Base-by-base conservation (phyloP, 2,797 vertebrate genomes). In the Poeciliopsis paucimaculata region DNA sequence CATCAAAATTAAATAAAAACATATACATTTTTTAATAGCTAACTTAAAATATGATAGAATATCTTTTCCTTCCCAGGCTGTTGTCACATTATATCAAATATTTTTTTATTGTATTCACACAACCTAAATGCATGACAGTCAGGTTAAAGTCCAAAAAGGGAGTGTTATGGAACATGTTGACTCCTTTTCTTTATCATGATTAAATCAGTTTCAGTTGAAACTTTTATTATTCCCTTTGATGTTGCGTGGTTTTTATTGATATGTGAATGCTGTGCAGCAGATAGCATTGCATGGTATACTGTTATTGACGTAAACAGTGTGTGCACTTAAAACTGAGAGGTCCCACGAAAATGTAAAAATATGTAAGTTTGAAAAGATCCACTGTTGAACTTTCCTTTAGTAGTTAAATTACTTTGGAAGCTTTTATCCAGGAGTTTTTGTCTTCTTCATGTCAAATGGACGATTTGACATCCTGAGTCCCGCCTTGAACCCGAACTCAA, bases 101-200 rank as follows among this genome's bases (percentile, higher is more conserved):
- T 76, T 12, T 71, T 43, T 26, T 41, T 62, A 47, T 7, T 7
- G 12, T 43, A 11, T 13, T 62, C 64, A 76, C 72, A 49, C 26
- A 75, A 20, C 47, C 36, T 20, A n/a, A 34, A 51, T 66, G 46
- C 79, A 26, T 73, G 36, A 75, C 66, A 77, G 3, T 75, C 4
- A 76, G 84, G 86, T 87, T 86, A 87, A 91, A 89, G 88, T 92
- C 77, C 88, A 87, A 78, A 62, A 55, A 78, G 68, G 68, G 41
- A 81, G 45, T 47, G 28, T 8, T 64, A 47, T 78, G 41, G 71
- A 72, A 75, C 23, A 53, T 41, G 51, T 43, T 55, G 46, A 77
- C n/a, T n/a, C 74, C 10, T 77, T 28, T 77, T 84, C 74, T 89
- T 75, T 82, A 18, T 76, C 73, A 62, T 77, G 36, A 72, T 16